Conservation (phyloP, 1,140 invertebrate species). For the Marisa cornuarietis region DNA sequence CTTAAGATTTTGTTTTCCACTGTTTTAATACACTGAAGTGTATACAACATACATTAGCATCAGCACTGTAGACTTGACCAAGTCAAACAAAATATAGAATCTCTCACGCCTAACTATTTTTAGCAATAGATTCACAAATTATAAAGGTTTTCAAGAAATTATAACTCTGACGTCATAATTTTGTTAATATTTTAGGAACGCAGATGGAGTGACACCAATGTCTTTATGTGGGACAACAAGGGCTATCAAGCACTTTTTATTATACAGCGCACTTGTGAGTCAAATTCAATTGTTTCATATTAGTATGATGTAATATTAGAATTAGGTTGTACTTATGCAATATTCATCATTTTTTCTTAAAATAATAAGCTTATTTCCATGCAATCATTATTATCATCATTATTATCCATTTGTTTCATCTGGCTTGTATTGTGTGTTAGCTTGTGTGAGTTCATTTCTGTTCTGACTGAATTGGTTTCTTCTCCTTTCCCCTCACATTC, state of each 20-base stretch:
- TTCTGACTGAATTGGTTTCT: too few species aligned
- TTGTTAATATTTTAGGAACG: conserved; percentile 49
- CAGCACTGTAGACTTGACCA: not conserved
- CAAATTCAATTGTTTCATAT: not conserved
- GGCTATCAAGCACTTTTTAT: conserved; percentile 60
- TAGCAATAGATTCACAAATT: not conserved
- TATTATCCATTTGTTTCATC: too few species aligned
- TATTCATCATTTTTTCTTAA: not conserved
- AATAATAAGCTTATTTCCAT: too few species aligned
- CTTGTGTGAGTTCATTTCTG: too few species aligned
- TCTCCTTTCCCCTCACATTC: too few species aligned
- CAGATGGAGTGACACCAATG: conserved; percentile 58
- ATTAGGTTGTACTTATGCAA: not conserved
- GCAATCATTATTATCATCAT: too few species aligned
- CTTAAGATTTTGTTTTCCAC: not conserved
- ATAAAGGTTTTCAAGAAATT: not conserved
- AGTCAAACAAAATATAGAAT: not conserved
- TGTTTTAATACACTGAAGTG: too few species aligned
- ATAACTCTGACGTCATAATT: not conserved
- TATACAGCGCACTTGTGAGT: conserved; percentile 60
- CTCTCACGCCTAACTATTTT: not conserved
- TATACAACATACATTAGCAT: not conserved
- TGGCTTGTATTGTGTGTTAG: too few species aligned
- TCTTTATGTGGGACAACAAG: conserved; percentile 54
- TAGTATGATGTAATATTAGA: not conserved